Base-by-base conservation (phyloP, 1,140 invertebrate genomes). In the Arion vulgaris region DNA sequence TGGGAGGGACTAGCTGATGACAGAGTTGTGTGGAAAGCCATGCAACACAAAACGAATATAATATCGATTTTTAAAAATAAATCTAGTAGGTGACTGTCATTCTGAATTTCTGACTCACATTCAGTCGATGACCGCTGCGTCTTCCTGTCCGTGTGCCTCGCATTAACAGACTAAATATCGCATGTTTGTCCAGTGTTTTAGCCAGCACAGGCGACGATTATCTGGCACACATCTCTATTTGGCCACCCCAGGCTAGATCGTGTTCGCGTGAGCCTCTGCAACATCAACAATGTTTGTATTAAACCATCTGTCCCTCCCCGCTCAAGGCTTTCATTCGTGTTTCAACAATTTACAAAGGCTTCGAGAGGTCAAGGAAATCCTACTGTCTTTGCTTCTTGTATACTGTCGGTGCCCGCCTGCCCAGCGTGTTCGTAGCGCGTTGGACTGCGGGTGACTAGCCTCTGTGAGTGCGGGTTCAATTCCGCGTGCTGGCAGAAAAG, bases 161-260 rank as follows among this genome's bases (percentile, higher is more conserved):
- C 5, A 15, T 66, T 7, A 66, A 66, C 62, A 32, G 62, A 66
- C 19, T 28, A 66, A 66, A 66, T 34, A 66, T 23, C 28, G 5
- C 62, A 28, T 66, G 62, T 66, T 66, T 66, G 62, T 4, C 62
- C n/a, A 66, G n/a, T 32, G 62, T 66, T 66, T 28, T 32, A 66
- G 62, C n/a, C 62, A 34, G n/a, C 11, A 4, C 2, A 7, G n/a
- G 17, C 7, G 62, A 7, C 62, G 7, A 66, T 66, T 66, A 28
- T 66, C 28, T 66, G n/a, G 11, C 62, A 28, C 1, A 66, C n/a
- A 32, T 34, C 28, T 66, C 13, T 62, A 23, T 49, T 13, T 62
- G 26, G 57, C 26, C 57, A 62, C 15, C 19, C 28, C 62, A 32
- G 28, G 62, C n/a, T 17, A 57, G 62, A 34, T 32, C 28, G 62